Evolutionary conservation across 2,797 vertebrate genomes (phyloP).

Genomic region (Thripadectes ignobilis): DNA sequence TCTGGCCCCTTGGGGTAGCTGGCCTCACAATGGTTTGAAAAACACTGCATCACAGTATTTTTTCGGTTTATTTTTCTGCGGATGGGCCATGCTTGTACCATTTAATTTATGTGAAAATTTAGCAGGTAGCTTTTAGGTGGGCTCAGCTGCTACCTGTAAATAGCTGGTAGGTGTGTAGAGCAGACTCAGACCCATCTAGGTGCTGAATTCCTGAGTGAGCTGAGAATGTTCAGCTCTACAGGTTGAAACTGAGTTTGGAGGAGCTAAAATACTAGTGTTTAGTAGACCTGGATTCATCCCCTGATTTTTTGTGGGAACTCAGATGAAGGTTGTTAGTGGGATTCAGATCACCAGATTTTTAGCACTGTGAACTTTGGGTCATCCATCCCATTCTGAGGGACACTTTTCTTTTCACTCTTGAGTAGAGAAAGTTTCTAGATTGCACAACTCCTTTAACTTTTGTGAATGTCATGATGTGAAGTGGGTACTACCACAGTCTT

Average conservation of each 20-base stretch:
- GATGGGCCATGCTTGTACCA: not conserved
- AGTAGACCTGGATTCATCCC: not conserved
- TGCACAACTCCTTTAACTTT: not conserved
- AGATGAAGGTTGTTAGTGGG: not conserved
- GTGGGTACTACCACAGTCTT: not conserved
- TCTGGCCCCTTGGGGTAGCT: accelerated
- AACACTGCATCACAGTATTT: not conserved
- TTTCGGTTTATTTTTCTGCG: not conserved
- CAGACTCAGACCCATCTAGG: not conserved
- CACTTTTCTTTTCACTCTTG: not conserved
- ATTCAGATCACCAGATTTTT: not conserved
- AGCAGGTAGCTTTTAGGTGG: not conserved
- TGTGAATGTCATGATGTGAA: not conserved
- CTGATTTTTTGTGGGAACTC: not conserved
- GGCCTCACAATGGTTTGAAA: not conserved
- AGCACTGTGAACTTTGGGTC: not conserved
- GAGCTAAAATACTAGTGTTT: not conserved
- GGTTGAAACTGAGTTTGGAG: not conserved
- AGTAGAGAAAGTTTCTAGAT: not conserved
- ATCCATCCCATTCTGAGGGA: not conserved
- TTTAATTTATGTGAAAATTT: not conserved
- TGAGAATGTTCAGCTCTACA: not conserved
- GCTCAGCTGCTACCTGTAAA: not conserved
- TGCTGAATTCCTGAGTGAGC: not conserved
- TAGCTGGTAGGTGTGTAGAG: not conserved